Evolutionary conservation across 2,113 vertebrate genomes (phyloP).

Genomic region (Malurus elegans): DNA sequence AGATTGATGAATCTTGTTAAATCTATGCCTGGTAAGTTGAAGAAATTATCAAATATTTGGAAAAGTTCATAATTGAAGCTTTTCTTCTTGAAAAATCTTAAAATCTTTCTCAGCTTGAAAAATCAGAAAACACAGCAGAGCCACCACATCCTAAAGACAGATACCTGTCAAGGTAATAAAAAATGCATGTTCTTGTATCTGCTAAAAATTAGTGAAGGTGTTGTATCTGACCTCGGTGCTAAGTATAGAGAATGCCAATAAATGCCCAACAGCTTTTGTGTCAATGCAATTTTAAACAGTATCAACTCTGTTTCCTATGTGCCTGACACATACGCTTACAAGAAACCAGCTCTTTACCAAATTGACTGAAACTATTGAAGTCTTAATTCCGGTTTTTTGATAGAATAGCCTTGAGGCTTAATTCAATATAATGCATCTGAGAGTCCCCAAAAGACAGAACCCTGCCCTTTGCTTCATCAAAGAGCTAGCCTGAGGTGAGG

Average conservation of each 20-base stretch:
- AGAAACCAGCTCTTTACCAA: not conserved
- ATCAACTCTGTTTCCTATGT: not conserved
- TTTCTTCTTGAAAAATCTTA: not conserved
- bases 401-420: not conserved
- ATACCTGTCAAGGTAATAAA: not conserved
- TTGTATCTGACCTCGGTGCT: not conserved
- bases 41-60: not conserved
- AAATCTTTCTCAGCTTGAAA: not conserved
- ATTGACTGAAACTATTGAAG: not conserved
- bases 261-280: not conserved
- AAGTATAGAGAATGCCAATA: not conserved
- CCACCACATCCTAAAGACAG: not conserved
- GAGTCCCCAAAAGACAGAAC: not conserved
- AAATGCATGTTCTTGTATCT: not conserved
- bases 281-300: not conserved
- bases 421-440: not conserved
- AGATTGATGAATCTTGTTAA: not conserved
- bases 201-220: not conserved
- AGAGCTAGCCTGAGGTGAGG: not conserved
- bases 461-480: not conserved
- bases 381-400: not conserved
- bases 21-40: not conserved
- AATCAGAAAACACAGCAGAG: not conserved
- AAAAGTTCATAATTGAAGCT: not conserved
- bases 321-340: not conserved